These are phyloP conservation scores for Hirundo rustica DNA, from an alignment of 2,797 vertebrate species.

Conservation along the genomic window DNA sequence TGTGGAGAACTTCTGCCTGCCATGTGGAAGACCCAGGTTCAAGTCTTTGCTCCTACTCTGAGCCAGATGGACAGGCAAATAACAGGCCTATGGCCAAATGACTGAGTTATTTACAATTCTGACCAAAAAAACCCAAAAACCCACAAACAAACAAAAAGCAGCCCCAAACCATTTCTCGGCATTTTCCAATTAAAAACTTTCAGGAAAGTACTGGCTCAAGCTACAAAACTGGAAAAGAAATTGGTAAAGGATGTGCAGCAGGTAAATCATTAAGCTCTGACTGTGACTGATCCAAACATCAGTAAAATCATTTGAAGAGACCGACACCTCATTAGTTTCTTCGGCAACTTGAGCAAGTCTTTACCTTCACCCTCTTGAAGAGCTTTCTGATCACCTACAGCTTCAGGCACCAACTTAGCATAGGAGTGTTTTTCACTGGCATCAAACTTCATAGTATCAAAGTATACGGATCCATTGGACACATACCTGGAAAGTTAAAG, in stretches of 20 bases:
- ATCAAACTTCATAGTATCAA: slow-evolving; percentile 90
- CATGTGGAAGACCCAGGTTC: neutral
- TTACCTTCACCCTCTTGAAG: slow-evolving; percentile 97
- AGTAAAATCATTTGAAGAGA: neutral
- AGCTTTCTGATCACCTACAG: slow-evolving; percentile 93
- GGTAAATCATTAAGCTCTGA: neutral
- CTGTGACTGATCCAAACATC: neutral
- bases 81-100: neutral
- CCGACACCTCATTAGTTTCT: neutral
- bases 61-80: neutral
- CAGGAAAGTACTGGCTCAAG: neutral
- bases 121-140: accelerated
- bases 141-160: neutral
- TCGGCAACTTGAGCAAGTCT: neutral
- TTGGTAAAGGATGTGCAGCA: neutral
- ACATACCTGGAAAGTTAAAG: slow-evolving; percentile 82
- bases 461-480: slow-evolving; percentile 95
- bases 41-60: neutral
- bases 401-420: slow-evolving; percentile 95
- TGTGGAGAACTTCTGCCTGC: neutral
- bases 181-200: neutral
- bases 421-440: slow-evolving; percentile 87
- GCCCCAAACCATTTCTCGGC: neutral
- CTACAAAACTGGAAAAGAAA: neutral
- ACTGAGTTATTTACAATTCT: neutral